A percentile compares a stretch with the other conserved stretches of the same genome.
Conservation (phyloP, 1,140 invertebrate genomes). For the Brachionus manjavacas region DNA sequence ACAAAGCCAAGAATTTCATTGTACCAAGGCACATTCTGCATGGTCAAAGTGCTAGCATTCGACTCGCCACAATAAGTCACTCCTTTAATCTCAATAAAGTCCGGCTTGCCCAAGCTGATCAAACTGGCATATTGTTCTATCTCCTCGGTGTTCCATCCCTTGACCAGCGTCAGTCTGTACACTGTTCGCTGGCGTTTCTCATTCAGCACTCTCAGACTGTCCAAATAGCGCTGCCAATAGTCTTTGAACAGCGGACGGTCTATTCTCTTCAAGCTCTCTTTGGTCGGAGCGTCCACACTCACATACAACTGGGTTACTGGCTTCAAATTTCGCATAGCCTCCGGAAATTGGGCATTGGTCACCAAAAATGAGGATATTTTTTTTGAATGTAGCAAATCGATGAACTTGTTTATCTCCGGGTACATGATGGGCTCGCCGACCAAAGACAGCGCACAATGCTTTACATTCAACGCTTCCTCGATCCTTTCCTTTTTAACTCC, state of each 20-base stretch:
- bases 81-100: conserved; percentile 68
- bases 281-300: conserved; percentile 65
- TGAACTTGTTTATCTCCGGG: conserved; percentile 64
- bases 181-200: conserved; percentile 65
- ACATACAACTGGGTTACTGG: conserved; percentile 67
- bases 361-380: conserved; percentile 64
- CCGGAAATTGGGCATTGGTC: conserved; percentile 67
- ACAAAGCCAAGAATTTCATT: conserved; percentile 64
- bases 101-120: conserved; percentile 63
- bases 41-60: conserved; percentile 62
- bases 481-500: conserved; percentile 62
- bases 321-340: conserved; percentile 61
- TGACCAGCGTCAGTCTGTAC: conserved; percentile 65
- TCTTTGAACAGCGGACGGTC: conserved; percentile 65
- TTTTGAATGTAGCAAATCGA: conserved; percentile 61
- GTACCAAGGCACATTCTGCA: conserved; percentile 68
- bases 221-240: conserved; percentile 65
- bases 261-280: conserved; percentile 66
- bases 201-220: conserved; percentile 61
- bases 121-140: conserved; percentile 63
- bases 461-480: conserved; percentile 59
- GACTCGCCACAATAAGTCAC: conserved; percentile 66
- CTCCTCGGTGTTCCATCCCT: conserved; percentile 65
- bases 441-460: conserved; percentile 65
- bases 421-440: conserved; percentile 69